A percentile compares a stretch with the other conserved stretches of the same genome.
phyloP scores from a whole-genome alignment of 2,797 vertebrate species.

The Leucoraja ocellata region DNA sequence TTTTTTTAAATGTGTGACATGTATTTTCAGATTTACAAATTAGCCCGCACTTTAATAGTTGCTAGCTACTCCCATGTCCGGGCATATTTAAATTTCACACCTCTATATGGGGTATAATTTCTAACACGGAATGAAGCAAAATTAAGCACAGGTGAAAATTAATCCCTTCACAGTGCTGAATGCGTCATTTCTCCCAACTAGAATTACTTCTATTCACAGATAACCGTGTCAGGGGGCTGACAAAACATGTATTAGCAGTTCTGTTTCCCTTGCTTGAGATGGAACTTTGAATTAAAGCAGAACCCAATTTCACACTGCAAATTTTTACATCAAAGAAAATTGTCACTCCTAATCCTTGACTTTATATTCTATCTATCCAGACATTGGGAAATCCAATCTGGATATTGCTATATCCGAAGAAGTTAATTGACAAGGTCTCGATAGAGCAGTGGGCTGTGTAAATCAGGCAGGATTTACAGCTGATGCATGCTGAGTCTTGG shows the following conservation, averaged over 20 bases:
- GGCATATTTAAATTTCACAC: slow-evolving; percentile 25
- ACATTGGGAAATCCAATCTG: slow-evolving; percentile 25
- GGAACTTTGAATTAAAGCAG: background rate
- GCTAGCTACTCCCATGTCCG: background rate
- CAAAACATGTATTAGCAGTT: background rate
- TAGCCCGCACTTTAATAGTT: background rate
- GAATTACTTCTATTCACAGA: slow-evolving; percentile 28
- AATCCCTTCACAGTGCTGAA: slow-evolving; percentile 35
- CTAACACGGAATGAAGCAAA: slow-evolving; percentile 27
- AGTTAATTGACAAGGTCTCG: background rate
- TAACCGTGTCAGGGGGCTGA: slow-evolving; percentile 10
- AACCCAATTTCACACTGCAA: background rate
- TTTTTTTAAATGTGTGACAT: no score
- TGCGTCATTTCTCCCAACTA: slow-evolving; percentile 34
- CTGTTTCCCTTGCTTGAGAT: background rate
- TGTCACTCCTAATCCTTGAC: background rate
- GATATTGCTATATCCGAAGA: background rate
- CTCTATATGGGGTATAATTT: background rate
- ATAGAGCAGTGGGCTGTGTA: background rate
- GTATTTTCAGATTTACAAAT: background rate
- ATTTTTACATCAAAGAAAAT: slow-evolving; percentile 1
- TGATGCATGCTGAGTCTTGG: background rate
- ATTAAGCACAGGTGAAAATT: slow-evolving; percentile 36
- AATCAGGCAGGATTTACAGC: slow-evolving; percentile 3
- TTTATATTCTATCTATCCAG: background rate